Base-by-base conservation (phyloP, 1,140 invertebrate species). In the Tigriopus japonicus region DNA sequence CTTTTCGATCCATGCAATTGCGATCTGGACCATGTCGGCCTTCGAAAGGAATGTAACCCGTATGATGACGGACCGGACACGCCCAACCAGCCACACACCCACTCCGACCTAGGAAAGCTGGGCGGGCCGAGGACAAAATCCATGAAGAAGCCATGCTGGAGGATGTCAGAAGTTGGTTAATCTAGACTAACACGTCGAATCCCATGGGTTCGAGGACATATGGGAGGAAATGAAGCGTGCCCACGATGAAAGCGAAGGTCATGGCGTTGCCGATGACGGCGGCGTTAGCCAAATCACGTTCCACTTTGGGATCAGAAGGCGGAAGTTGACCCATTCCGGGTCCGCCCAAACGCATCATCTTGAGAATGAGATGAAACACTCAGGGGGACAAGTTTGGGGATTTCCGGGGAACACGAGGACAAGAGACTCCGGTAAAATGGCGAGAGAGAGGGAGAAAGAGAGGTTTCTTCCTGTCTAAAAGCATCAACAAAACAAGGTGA, bases 1-100 rank as follows among this genome's bases (percentile, higher is more conserved):
- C 80, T 45, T 14, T 15, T 12, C 6, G 49, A 15, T 58, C 41
- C 14, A 49, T 5, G 12, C 24, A 14, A 23, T 58, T 58, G 13
- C 17, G 28, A 15, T 17, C 15, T 7, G 14, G 13, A 43, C 40
- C 24, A 12, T 6, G 6, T 6, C 55, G 55, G 1, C 55, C 55
- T 15, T 58, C 55, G 41, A 40, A 21, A 1, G 55, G 40, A 9
- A 58, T 41, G 41, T 58, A 58, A 24, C 55, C 55, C 14, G 24
- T n/a, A 24, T 58, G 55, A n/a, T 14, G 15, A n/a, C 55, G 24
- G 2, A 24, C 15, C 3, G 53, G 53, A n/a, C n/a, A 15, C 12
- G 45, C 45, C n/a, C n/a, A 12, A 12, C n/a, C n/a, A 12, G 10
- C 21, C 45, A 49, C n/a, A 15, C n/a, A 21, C n/a, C 10, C n/a